These are phyloP conservation scores for Macroramphosus scolopax DNA, from an alignment of 2,797 vertebrate genomes.

Conservation along the genomic window DNA sequence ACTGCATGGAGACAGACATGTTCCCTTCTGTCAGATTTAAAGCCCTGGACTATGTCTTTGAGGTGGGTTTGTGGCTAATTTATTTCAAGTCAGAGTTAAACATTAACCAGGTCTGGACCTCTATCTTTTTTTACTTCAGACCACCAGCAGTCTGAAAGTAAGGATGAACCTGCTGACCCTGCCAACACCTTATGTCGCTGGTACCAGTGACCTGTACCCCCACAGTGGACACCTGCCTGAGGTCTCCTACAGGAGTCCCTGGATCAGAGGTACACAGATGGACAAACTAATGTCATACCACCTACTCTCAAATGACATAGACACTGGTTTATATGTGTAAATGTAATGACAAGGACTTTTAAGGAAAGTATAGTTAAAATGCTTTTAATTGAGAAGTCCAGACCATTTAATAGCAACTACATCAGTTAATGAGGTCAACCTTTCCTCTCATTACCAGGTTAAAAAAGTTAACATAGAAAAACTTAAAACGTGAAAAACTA, in stretches of 20 bases:
- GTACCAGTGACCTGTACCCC: constrained; percentile 49
- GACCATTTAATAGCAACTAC: no score
- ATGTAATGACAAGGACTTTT: no score
- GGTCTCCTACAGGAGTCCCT: constrained; percentile 70
- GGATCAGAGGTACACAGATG: constrained; percentile 65
- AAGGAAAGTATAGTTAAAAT: no score
- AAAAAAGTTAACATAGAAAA: no score
- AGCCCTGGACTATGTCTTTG: constrained; percentile 74
- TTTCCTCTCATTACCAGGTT: no score
- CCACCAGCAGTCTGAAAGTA: constrained; percentile 54
- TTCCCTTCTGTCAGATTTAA: constrained; percentile 69
- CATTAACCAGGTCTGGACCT: background rate
- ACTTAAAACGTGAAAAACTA: no score
- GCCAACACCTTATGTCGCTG: constrained; percentile 63
- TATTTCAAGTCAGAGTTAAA: background rate
- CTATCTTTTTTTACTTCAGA: constrained; percentile 42
- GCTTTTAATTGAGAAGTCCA: no score
- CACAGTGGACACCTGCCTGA: constrained; percentile 60
- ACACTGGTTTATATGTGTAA: no score
- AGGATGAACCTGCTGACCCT: constrained; percentile 63
- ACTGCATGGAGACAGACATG: background rate
- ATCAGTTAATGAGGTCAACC: no score
- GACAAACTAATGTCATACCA: no score
- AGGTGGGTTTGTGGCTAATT: constrained; percentile 57
- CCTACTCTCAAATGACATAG: no score